A percentile compares a stretch with the other conserved stretches of the same genome.
phyloP scores from a whole-genome alignment of 2,888 invertebrate genomes.

The Petrophora chlorosata region DNA sequence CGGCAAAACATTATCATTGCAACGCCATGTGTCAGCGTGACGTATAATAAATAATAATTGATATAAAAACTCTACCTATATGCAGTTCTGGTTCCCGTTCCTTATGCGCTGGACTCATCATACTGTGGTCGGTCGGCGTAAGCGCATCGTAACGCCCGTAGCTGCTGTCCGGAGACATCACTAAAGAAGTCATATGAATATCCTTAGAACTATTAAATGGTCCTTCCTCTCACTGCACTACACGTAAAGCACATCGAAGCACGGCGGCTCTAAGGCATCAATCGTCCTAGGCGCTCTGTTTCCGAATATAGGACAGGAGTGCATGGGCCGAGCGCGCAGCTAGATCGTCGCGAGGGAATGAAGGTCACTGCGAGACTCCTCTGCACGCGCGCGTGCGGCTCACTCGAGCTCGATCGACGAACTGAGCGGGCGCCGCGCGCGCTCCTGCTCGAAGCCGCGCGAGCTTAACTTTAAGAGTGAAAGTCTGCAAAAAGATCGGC shows the following conservation, averaged over 20 bases:
- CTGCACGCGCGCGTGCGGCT: constrained; percentile 78
- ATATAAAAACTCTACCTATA: constrained; percentile 85
- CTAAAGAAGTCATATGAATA: constrained; percentile 70
- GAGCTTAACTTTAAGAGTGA: constrained; percentile 81
- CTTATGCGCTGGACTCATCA: constrained; percentile 71
- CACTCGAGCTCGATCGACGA: constrained; percentile 84
- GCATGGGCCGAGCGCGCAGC: constrained; percentile 64
- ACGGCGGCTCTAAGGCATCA: constrained; percentile 50
- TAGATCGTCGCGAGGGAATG: constrained; percentile 73
- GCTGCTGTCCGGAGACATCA: constrained; percentile 88
- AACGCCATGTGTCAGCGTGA: too few relatives aligned
- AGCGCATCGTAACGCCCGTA: constrained; percentile 83
- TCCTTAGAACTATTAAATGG: constrained; percentile 59
- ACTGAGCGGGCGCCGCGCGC: constrained; percentile 78
- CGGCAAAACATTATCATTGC: too few relatives aligned
- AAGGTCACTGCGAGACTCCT: constrained; percentile 71
- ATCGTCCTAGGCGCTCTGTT: constrained; percentile 58
- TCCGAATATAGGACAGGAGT: constrained; percentile 72
- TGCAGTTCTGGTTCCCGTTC: constrained; percentile 88
- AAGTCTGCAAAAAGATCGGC: constrained; percentile 84
- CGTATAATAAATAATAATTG: too few relatives aligned
- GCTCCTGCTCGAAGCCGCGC: constrained; percentile 69
- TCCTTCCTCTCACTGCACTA: constrained; percentile 73
- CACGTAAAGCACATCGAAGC: constrained; percentile 75
- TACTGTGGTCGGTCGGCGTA: constrained; percentile 77